Base-by-base conservation (phyloP, 2,797 vertebrate genomes). In the Pantherophis alleghaniensis region DNA sequence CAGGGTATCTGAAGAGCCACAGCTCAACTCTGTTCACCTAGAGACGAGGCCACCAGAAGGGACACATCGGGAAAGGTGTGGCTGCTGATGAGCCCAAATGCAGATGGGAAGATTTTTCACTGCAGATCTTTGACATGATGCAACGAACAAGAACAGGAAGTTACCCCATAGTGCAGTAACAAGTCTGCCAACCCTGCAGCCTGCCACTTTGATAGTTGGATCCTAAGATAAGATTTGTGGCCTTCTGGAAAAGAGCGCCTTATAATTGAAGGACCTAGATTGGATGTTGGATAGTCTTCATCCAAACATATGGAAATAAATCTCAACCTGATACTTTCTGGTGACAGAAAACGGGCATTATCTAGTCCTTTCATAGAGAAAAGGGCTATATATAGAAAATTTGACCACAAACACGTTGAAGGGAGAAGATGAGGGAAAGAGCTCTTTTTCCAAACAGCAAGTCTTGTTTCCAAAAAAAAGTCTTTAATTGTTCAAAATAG, bases 401-500 rank as follows among this genome's bases (percentile, higher is more conserved):
- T 11, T 90, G 22, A 42, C 12, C 20, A 32, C 32, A 79, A 59
- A 86, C 14, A 7, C 16, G 12, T 66, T 87, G 56, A 51, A 55
- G 14, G 28, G 14, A 37, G 26, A 87, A n/a, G 37, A 32, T 16
- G 56, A 60, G 86, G 42, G 86, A 55, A 55, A 11, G 86, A 79
- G 51, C 28, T 28, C 61, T 57, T 63, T 91, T 63, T 47, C 88
- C 37, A 93, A 91, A 89, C 47, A 47, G 4, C 2, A 53, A 89
- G 32, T 55, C 93, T 79, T 53, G 66, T 83, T 88, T 91, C 90
- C 32, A 91, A 93, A 93, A 93, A 93, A 57, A 74, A 93, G 96
- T 95, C 95, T 97, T 97, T 97, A 97, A 97, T 97, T 97, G 97
- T 97, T 97, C 97, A 97, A 97, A 97, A 97, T 97, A 97, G 97